Base-by-base conservation (phyloP, 64 coral and sea anemone species). In the Cladopsammia gracilis region DNA sequence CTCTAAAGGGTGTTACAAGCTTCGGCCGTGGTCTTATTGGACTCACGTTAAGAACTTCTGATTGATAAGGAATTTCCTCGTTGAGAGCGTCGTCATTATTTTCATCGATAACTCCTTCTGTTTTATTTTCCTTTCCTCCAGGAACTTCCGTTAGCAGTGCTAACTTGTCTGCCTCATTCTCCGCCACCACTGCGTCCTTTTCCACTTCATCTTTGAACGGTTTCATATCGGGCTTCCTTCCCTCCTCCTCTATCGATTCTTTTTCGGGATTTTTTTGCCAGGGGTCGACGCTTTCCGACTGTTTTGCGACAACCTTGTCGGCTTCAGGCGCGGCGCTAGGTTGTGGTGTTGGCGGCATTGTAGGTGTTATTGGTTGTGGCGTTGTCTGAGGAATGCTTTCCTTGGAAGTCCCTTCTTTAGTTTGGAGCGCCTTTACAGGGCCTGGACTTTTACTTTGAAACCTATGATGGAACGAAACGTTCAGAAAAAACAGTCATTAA, bases 1-100 rank as follows among this genome's bases (percentile, higher is more conserved):
- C 80, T 84, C 80, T 84, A n/a, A 84, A 84, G 1, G 80, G 80
- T 24, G 80, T 84, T 2, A 84, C 80, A 51, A 84, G 80, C 46
- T 13, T 84, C 2, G 62, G 43, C 46, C 80, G 44, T 10, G 60
- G 62, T 51, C 45, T 84, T 15, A 46, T 26, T 6, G 80, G 80
- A 24, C 80, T 64, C 11, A 25, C 60, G 45, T 84, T 84, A 6
- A 84, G 62, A 68, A 23, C 45, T 44, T 51, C 80, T 50, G 80
- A 67, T 48, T 84, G 59, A 67, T 15, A 51, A 4, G 80, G 58
- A 68, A 3, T 68, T 22, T 67, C 43, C 43, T 84, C 62, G n/a
- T 20, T 67, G 16, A 68, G 7, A 23, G 80, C 61, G 64, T 84
- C 80, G 18, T 50, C 22, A 15, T 42, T 84, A 10, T 84, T 44